Evolutionary conservation across 2,888 invertebrate genomes (phyloP).

Genomic region (Tetranychus piercei): DNA sequence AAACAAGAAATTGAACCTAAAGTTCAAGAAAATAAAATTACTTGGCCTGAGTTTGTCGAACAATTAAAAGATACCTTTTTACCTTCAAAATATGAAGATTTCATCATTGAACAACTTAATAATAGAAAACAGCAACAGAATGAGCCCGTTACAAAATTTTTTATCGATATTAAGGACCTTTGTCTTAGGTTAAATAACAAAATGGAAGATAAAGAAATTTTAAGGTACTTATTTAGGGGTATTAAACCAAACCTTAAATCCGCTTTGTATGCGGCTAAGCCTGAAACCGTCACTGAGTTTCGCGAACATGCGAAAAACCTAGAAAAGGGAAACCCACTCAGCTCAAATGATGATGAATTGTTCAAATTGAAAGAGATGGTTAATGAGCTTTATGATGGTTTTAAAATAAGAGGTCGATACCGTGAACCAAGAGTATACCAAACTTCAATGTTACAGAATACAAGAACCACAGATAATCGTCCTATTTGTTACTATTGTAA

Average conservation of each 20-base stretch:
- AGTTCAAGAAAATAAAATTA: not conserved
- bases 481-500: too few species aligned
- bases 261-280: not conserved
- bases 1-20: not conserved
- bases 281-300: not conserved
- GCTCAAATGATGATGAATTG: too few species aligned
- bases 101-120: not conserved
- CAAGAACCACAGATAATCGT: too few species aligned
- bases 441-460: too few species aligned
- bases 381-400: too few species aligned
- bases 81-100: not conserved
- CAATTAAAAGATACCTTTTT: not conserved
- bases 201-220: not conserved
- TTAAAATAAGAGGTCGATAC: too few species aligned
- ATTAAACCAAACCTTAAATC: not conserved
- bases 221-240: not conserved
- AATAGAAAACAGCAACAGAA: not conserved
- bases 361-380: too few species aligned
- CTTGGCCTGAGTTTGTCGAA: not conserved
- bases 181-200: not conserved
- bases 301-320: not conserved
- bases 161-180: not conserved
- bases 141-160: not conserved
- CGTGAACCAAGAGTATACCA: too few species aligned
- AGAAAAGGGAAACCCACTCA: too few species aligned